A percentile compares a stretch with the other conserved stretches of the same genome.
Evolutionary conservation across 2,888 invertebrate genomes (phyloP).

Genomic region (Drosophila buzzatii): DNA sequence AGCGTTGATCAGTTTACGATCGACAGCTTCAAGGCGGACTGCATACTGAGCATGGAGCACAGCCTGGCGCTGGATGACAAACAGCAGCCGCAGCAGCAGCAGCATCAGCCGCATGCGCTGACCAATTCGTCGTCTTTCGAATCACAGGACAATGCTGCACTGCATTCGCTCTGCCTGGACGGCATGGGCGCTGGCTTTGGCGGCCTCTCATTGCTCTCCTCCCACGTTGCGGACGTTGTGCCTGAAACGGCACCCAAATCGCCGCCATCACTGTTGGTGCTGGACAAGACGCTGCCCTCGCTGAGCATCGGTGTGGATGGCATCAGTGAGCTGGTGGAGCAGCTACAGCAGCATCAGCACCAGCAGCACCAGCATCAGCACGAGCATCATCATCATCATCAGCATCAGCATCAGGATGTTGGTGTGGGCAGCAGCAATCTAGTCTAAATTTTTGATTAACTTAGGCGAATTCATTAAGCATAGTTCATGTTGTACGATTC

Average conservation of each 20-base stretch:
- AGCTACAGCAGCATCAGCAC: constrained; percentile 64
- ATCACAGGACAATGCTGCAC: constrained; percentile 27
- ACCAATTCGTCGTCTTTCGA: constrained; percentile 29
- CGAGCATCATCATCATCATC: constrained; percentile 6
- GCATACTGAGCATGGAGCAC: constrained; percentile 85
- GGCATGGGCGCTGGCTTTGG: constrained; percentile 60
- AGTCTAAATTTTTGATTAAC: constrained; percentile 13
- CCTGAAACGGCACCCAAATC: constrained; percentile 67
- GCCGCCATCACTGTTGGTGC: constrained; percentile 82
- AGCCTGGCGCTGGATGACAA: constrained; percentile 78
- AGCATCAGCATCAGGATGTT: constrained; percentile 24
- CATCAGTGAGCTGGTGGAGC: constrained; percentile 83
- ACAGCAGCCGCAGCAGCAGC: constrained; percentile 17
- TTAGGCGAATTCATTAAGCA: constrained; percentile 51
- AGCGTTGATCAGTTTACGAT: constrained; percentile 85
- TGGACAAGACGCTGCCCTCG: constrained; percentile 84
- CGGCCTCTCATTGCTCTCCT: constrained; percentile 55
- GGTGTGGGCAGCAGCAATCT: constrained; percentile 28
- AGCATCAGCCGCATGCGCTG: constrained; percentile 23
- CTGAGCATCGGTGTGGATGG: constrained; percentile 83
- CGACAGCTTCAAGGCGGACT: constrained; percentile 85
- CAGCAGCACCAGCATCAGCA: constrained; percentile 37
- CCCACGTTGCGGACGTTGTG: constrained; percentile 41
- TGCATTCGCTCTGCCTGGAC: constrained; percentile 73
- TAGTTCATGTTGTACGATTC: constrained; percentile 53